Conservation (phyloP, 2,113 vertebrate genomes). For the Labeo rohita region DNA sequence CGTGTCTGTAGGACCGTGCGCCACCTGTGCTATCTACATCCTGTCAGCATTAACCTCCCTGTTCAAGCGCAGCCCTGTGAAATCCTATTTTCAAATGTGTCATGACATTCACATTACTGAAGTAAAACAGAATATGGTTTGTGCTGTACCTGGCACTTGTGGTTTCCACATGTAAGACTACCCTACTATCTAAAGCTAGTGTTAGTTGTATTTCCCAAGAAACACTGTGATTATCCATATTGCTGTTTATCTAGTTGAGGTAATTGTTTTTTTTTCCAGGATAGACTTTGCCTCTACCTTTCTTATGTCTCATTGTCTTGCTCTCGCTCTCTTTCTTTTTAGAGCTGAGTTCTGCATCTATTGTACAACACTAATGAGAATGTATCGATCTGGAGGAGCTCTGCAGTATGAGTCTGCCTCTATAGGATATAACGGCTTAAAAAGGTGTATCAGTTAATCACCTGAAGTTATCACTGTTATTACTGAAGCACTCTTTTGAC, state of each 20-base stretch:
- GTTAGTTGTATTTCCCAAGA: neutral
- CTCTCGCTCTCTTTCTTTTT: slow-evolving; percentile 4
- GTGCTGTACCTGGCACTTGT: neutral
- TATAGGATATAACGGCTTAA: slow-evolving; percentile 70
- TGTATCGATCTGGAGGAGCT: slow-evolving; percentile 73
- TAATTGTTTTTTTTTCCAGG: neutral
- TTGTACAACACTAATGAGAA: slow-evolving; percentile 70
- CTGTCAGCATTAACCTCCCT: slow-evolving; percentile 5
- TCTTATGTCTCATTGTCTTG: neutral
- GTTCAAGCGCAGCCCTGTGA: neutral
- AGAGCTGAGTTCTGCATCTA: slow-evolving; percentile 46
- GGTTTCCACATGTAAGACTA: neutral
- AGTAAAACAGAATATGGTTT: neutral
- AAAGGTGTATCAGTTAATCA: slow-evolving; percentile 74
- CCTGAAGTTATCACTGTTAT: slow-evolving; percentile 60
- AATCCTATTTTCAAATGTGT: slow-evolving; percentile 12
- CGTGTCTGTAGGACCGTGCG: slow-evolving; percentile 1
- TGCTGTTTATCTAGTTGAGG: neutral
- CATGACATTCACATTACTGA: neutral
- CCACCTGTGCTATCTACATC: slow-evolving; percentile 15
- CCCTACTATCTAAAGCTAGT: neutral
- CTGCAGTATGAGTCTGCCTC: slow-evolving; percentile 67
- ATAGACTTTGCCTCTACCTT: neutral
- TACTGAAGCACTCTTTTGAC: slow-evolving; percentile 28
- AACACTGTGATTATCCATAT: neutral